A percentile compares a stretch with the other conserved stretches of the same genome.
These are phyloP conservation scores for Carassius auratus DNA, from an alignment of 2,113 vertebrate species.

Conservation along the genomic window DNA sequence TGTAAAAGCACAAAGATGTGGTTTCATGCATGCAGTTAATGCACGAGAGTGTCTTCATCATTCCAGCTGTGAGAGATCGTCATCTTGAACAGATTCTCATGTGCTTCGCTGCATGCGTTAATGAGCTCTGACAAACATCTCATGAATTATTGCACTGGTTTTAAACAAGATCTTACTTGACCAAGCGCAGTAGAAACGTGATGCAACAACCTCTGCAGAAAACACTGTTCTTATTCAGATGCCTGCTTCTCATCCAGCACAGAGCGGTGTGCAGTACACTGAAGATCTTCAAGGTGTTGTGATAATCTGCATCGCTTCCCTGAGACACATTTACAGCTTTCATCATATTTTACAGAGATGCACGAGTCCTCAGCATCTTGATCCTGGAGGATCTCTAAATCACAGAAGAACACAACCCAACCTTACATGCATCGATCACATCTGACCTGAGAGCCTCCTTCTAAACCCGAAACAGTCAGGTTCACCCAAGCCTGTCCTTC, in stretches of 20 bases:
- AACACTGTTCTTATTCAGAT: not conserved
- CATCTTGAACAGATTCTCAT: not conserved
- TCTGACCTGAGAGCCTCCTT: not conserved
- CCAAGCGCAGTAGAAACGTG: not conserved
- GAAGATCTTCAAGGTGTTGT: not conserved
- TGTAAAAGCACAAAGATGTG: not conserved
- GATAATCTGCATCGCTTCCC: too few relatives aligned
- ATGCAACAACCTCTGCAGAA: not conserved
- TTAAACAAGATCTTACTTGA: not conserved
- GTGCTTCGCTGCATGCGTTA: not conserved
- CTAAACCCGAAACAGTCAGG: not conserved
- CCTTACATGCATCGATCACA: not conserved
- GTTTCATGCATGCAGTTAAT: not conserved
- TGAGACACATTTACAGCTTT: too few relatives aligned
- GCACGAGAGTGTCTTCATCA: not conserved
- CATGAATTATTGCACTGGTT: not conserved
- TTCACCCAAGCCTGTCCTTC: not conserved
- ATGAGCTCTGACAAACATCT: not conserved
- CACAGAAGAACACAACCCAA: not conserved
- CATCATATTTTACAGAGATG: not conserved
- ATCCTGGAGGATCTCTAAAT: not conserved
- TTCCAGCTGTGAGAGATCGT: not conserved
- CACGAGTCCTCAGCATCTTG: not conserved
- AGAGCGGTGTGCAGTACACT: too few relatives aligned
- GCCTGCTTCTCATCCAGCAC: too few relatives aligned